These are phyloP conservation scores for Tridacna crocea DNA, from an alignment of 2,888 invertebrate genomes.

Conservation along the genomic window DNA sequence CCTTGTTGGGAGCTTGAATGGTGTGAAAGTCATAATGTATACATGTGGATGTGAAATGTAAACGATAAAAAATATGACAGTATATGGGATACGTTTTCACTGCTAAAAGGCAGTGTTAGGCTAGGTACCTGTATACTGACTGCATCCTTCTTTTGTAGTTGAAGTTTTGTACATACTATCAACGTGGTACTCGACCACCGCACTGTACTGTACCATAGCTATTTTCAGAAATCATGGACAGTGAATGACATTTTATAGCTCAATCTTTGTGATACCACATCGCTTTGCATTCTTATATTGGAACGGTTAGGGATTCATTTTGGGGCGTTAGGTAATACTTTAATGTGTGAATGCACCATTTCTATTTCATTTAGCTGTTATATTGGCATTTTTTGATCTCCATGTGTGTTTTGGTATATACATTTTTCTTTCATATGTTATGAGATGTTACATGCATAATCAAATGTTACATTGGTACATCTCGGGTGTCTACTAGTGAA, in stretches of 20 bases:
- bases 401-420: constrained; percentile 9
- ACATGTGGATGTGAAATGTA: too few relatives aligned
- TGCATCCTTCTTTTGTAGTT: too few relatives aligned
- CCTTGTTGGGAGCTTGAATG: too few relatives aligned
- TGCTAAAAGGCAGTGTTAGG: too few relatives aligned
- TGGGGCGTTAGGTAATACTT: background rate
- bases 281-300: constrained; percentile 8
- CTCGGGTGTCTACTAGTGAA: background rate
- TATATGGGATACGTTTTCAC: too few relatives aligned
- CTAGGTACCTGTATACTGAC: too few relatives aligned
- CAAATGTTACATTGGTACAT: background rate
- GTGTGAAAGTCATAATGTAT: too few relatives aligned
- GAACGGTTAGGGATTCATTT: background rate
- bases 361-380: background rate
- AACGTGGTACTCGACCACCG: too few relatives aligned
- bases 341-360: constrained; percentile 14
- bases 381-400: constrained; percentile 21
- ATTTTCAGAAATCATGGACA: background rate
- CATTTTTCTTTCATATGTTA: background rate
- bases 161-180: too few relatives aligned
- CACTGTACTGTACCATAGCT: too few relatives aligned
- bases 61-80: too few relatives aligned
- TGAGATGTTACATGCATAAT: constrained; percentile 20
- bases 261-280: constrained; percentile 25
- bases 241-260: constrained; percentile 16